These are phyloP conservation scores for Pomatostomus ruficeps DNA, from an alignment of 2,113 vertebrate species.

Conservation along the genomic window DNA sequence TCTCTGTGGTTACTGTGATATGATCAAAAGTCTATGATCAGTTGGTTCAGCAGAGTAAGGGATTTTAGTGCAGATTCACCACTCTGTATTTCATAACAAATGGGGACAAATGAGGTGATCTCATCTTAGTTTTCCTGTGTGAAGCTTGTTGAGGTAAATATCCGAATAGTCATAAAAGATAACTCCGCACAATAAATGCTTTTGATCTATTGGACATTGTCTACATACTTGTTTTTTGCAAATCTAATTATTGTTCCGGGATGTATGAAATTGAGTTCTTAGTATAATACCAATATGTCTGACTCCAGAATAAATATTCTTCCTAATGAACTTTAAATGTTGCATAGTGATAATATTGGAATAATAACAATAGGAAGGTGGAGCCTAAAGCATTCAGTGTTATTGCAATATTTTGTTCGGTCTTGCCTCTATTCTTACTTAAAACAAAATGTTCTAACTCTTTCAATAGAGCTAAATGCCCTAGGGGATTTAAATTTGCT, in stretches of 20 bases:
- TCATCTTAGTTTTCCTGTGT: not conserved
- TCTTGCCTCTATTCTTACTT: not conserved
- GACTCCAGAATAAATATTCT: constrained; percentile 45
- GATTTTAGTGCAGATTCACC: not conserved
- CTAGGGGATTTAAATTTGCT: not conserved
- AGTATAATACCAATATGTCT: constrained; percentile 20
- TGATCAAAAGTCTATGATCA: not conserved
- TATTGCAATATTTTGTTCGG: not conserved
- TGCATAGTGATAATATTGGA: not conserved
- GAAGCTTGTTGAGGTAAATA: not conserved
- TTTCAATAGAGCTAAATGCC: not conserved
- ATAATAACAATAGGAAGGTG: not conserved
- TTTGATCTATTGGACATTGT: constrained; percentile 17
- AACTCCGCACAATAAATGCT: not conserved
- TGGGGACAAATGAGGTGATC: not conserved
- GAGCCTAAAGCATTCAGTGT: not conserved
- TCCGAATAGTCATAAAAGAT: constrained; percentile 20
- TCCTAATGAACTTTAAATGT: constrained; percentile 37
- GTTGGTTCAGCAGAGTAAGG: not conserved
- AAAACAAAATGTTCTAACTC: not conserved
- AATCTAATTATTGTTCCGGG: constrained; percentile 25
- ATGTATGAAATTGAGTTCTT: constrained; percentile 40
- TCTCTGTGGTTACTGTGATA: not conserved
- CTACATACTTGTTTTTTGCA: not conserved
- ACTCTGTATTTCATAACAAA: not conserved